These are phyloP conservation scores for Patella pellucida DNA, from an alignment of 2,888 invertebrate species.

Conservation along the genomic window DNA sequence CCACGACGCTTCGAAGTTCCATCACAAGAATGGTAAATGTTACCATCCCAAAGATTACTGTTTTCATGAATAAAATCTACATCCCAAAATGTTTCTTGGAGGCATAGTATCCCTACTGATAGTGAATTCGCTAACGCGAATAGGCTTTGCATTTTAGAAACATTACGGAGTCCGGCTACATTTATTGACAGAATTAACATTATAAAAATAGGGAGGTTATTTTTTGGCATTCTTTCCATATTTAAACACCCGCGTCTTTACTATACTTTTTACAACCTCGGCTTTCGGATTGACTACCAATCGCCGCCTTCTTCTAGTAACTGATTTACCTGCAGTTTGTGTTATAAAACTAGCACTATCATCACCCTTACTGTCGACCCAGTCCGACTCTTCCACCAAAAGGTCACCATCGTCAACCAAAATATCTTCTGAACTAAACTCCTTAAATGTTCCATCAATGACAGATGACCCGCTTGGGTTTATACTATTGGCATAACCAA, in stretches of 20 bases:
- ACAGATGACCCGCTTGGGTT: too few relatives aligned
- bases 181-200: not conserved
- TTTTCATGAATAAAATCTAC: not conserved
- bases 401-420: not conserved
- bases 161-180: not conserved
- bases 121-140: not conserved
- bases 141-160: not conserved
- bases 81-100: constrained; percentile 8
- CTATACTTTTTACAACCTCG: not conserved
- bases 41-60: not conserved
- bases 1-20: not conserved
- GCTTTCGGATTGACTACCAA: not conserved
- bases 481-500: not conserved
- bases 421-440: not conserved
- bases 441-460: too few relatives aligned
- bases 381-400: not conserved
- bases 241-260: not conserved
- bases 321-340: too few relatives aligned
- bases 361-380: not conserved
- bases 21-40: not conserved
- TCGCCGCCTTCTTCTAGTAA: too few relatives aligned
- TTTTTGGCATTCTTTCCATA: not conserved
- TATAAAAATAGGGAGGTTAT: not conserved
- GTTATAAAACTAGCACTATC: too few relatives aligned
- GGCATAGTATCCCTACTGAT: not conserved